These are phyloP conservation scores for Leptatherina wallacei DNA, from an alignment of 2,797 vertebrate species.

Conservation along the genomic window DNA sequence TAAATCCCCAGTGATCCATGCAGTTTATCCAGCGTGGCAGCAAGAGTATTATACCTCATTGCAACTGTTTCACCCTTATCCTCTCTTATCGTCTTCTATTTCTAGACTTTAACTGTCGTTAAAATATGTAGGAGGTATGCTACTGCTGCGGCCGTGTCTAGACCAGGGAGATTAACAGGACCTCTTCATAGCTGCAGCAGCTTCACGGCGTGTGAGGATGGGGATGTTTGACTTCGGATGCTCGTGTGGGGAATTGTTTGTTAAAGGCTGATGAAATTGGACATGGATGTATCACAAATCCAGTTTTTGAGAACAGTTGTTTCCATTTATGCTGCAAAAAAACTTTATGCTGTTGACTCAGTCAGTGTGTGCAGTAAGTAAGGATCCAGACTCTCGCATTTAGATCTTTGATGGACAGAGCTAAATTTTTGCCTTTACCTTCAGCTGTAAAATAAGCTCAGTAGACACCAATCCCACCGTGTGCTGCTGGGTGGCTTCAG, in stretches of 20 bases:
- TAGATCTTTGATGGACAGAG: neutral
- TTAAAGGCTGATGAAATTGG: neutral
- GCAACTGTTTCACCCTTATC: constrained; percentile 21
- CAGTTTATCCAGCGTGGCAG: neutral
- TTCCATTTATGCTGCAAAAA: neutral
- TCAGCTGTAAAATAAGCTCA: constrained; percentile 4
- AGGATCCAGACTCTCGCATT: neutral
- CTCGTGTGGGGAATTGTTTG: constrained; percentile 1
- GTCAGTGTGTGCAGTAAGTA: neutral
- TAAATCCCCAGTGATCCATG: constrained; percentile 12
- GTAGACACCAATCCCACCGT: constrained; percentile 1
- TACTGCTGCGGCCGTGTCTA: neutral
- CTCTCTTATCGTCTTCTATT: constrained; percentile 18
- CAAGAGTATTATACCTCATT: neutral
- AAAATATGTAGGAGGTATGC: constrained; percentile 6
- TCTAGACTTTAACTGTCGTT: constrained; percentile 14
- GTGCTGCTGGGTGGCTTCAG: neutral
- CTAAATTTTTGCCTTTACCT: neutral
- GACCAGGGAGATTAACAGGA: constrained; percentile 20
- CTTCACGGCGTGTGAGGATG: neutral
- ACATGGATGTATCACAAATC: neutral
- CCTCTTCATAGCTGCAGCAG: neutral
- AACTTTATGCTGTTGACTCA: too few relatives aligned
- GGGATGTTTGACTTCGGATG: neutral
- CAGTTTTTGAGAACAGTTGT: too few relatives aligned